Conservation (phyloP, 2,888 invertebrate genomes). For the Chalcosyrphus nemorum region DNA sequence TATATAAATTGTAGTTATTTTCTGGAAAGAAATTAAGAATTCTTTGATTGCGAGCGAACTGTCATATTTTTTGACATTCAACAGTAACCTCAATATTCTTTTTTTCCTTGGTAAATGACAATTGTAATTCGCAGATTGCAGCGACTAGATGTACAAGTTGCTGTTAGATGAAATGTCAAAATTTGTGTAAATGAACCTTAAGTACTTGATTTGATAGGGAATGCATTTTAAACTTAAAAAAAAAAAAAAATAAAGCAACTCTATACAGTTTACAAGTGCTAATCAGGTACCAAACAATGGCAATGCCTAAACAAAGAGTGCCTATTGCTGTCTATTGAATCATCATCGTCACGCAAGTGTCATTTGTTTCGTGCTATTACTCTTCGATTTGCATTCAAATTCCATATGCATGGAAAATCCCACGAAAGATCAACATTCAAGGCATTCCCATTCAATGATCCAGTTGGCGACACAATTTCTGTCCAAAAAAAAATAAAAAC, state of each 20-base stretch:
- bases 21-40: no score
- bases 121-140: no score
- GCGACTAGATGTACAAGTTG: no score
- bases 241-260: neutral
- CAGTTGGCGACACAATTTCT: conserved; percentile 67
- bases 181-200: no score
- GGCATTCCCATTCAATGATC: conserved; percentile 52
- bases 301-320: conserved; percentile 11
- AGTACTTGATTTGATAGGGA: no score
- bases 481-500: conserved; percentile 46
- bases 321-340: conserved; percentile 12
- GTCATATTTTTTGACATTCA: no score
- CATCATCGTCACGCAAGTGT: conserved; percentile 22
- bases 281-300: conserved; percentile 1
- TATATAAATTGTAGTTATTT: no score
- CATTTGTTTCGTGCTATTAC: conserved; percentile 12
- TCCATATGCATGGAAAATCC: conserved; percentile 59
- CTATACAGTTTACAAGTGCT: neutral
- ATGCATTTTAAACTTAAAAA: neutral
- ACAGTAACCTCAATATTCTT: no score
- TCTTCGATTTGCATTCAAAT: conserved; percentile 56
- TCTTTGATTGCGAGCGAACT: no score
- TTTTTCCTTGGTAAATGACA: no score
- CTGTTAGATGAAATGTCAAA: no score
- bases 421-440: conserved; percentile 62